A percentile compares a stretch with the other conserved stretches of the same genome.
phyloP scores from a whole-genome alignment of 2,113 vertebrate genomes.

The Toxotes chatareus region DNA sequence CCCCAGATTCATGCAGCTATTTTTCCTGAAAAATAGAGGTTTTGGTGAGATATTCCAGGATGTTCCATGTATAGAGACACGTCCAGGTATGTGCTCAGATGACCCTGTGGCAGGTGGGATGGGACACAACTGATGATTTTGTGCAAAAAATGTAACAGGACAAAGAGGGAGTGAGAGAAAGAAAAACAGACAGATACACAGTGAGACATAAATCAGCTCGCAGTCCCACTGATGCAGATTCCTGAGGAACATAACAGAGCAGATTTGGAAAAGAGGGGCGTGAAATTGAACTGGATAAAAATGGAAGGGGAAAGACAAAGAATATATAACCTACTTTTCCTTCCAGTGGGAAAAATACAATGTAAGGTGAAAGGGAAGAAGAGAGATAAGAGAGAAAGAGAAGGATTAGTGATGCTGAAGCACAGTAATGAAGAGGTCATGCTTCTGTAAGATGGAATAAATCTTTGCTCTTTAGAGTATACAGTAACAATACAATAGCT shows the following conservation, averaged over 20 bases:
- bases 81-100: neutral
- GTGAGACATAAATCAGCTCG: constrained; percentile 8
- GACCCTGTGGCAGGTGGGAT: neutral
- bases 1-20: neutral
- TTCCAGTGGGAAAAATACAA: constrained; percentile 6
- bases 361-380: constrained; percentile 9
- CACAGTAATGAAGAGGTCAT: constrained; percentile 2
- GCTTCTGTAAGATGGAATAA: neutral
- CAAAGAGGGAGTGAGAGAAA: neutral
- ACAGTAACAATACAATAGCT: neutral
- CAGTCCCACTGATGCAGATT: constrained; percentile 18
- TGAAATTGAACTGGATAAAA: constrained; percentile 49
- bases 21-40: neutral
- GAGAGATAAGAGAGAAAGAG: constrained; percentile 7
- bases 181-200: neutral
- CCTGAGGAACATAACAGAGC: constrained; percentile 12
- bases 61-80: neutral
- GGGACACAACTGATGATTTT: neutral
- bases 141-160: neutral
- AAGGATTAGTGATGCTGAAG: constrained; percentile 26
- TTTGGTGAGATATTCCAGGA: neutral
- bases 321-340: constrained; percentile 49
- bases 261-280: constrained; percentile 11
- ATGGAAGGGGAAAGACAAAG: constrained; percentile 35
- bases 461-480: neutral